These are phyloP conservation scores for Apostichopus leukothele DNA, from an alignment of 53 echinoderm and acorn worm species.

Conservation along the genomic window DNA sequence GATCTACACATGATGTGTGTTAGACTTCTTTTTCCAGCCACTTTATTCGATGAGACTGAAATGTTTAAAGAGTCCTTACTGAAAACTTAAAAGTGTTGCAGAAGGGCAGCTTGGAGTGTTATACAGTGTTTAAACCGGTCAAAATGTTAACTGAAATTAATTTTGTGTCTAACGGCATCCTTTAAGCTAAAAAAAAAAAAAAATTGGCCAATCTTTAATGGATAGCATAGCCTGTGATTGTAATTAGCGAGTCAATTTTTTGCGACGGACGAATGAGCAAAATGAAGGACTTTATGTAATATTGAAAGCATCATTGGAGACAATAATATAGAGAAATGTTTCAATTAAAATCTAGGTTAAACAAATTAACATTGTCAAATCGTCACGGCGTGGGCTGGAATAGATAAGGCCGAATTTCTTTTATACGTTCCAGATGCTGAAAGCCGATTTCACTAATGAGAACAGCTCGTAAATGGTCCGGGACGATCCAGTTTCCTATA, in stretches of 20 bases:
- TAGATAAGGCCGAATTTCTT: neutral
- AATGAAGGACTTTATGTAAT: conserved; percentile 6
- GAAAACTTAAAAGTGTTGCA: too few relatives aligned
- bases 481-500: neutral
- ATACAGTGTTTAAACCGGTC: too few relatives aligned
- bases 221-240: neutral
- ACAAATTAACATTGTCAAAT: conserved; percentile 11
- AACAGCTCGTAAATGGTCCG: conserved; percentile 6
- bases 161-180: neutral
- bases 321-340: neutral
- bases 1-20: too few relatives aligned
- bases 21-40: too few relatives aligned
- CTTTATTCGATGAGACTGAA: too few relatives aligned
- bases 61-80: too few relatives aligned
- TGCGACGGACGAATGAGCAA: conserved; percentile 1
- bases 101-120: too few relatives aligned
- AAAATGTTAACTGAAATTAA: neutral
- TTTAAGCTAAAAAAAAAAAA: neutral
- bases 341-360: conserved; percentile 7
- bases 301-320: conserved; percentile 2
- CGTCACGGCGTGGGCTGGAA: neutral
- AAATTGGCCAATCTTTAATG: neutral
- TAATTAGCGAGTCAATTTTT: neutral
- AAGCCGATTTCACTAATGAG: neutral
- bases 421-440: conserved; percentile 3